Base-by-base conservation (phyloP, 2,113 vertebrate species). In the Cyprinus carpio region DNA sequence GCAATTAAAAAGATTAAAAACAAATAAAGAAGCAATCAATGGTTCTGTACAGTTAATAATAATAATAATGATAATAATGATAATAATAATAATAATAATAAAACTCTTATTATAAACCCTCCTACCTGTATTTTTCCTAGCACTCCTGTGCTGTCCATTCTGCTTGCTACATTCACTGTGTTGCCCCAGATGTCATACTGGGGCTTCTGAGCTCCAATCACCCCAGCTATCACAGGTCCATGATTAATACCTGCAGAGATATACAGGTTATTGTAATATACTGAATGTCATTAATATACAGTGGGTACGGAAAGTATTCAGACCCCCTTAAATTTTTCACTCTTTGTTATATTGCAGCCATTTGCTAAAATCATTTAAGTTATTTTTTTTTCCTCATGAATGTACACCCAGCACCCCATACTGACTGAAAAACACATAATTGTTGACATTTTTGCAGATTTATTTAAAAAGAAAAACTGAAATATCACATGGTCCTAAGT, bases 181-280 rank as follows among this genome's bases (percentile, higher is more conserved):
- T 99, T 99, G 29, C 98, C 98, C 98, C 98, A 99, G 89, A 99
- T 99, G 46, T 99, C 98, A 71, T 99, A 99, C 12, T 99, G 98
- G 0, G 98, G 98, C 90, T 99, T 99, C 93, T 99, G 98, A 88
- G 98, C 98, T 72, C 98, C 98, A 27, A 99, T 99, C 78, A 99
- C 98, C 76, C 98, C 98, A 3, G 98, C 98, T 79, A 99, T 99
- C 78, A 99, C 98, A 84, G 98, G 97, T 2, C 98, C 98, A 0
- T 99, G 96, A 89, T 99, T 99, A 65, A 99, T 98, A 85, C 98
- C 98, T 99, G 92, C 76, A 69, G 67, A 82, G 9, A 78, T 25
- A 37, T 27, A 46, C n/a, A 49, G n/a, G 1, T 43, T 67, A 72
- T 29, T 62, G 31, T 12, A 40, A 9, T 56, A 56, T 56, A 2